These are phyloP conservation scores for Zygaena filipendulae DNA, from an alignment of 2,888 invertebrate species.

Conservation along the genomic window DNA sequence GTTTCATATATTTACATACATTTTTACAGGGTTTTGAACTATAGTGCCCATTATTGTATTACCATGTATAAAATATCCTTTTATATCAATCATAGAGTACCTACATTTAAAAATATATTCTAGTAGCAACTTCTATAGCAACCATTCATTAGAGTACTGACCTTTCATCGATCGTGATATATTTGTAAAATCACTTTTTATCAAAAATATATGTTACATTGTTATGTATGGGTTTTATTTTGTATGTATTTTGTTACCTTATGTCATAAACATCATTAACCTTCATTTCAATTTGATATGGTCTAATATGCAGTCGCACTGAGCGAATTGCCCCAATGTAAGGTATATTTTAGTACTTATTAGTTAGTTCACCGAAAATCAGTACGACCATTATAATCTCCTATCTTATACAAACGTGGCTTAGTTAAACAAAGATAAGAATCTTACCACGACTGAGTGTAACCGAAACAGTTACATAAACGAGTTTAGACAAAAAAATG, in stretches of 20 bases:
- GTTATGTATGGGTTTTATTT: constrained; percentile 61
- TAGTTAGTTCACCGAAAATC: no score
- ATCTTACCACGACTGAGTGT: no score
- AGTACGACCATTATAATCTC: no score
- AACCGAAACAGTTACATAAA: no score
- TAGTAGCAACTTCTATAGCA: constrained; percentile 7
- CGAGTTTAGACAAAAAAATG: no score
- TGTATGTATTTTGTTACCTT: constrained; percentile 25
- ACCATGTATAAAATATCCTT: constrained; percentile 17
- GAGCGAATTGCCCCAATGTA: no score
- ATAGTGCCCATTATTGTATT: constrained; percentile 19
- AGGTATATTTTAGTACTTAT: no score
- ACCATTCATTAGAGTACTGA: constrained; percentile 2
- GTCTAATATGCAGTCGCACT: no score
- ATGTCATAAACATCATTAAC: no score
- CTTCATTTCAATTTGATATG: no score
- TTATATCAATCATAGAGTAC: background rate
- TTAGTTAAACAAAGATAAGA: no score
- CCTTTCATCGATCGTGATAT: constrained; percentile 37
- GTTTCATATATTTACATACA: constrained; percentile 18
- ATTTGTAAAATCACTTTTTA: constrained; percentile 59
- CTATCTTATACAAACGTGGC: no score
- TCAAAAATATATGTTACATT: constrained; percentile 63
- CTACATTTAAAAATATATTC: constrained; percentile 5
- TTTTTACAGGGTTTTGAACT: constrained; percentile 21